Evolutionary conservation across 1,140 invertebrate species (phyloP).

Genomic region (Calephelis virginiensis): DNA sequence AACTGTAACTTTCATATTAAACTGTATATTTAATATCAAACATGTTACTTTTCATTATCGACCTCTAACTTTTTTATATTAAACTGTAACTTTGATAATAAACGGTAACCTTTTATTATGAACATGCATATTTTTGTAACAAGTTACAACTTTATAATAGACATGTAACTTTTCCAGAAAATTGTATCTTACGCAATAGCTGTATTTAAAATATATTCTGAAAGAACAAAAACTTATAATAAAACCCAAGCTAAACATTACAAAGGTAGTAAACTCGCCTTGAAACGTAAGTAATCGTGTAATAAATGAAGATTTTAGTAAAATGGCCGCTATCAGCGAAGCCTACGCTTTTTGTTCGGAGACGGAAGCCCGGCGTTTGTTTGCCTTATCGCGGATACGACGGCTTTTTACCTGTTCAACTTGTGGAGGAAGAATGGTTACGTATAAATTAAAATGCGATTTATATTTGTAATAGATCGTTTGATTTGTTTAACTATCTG

Average conservation of each 20-base stretch:
- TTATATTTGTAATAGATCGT: not conserved
- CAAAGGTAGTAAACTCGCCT: not conserved
- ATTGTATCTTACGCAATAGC: too few species aligned
- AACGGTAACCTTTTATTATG: too few species aligned
- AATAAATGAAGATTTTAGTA: slow-evolving; percentile 13
- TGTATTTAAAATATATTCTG: too few species aligned
- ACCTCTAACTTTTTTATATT: too few species aligned
- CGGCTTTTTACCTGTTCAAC: slow-evolving; percentile 9
- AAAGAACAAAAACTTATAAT: too few species aligned
- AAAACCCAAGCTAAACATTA: not conserved
- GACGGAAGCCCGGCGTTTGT: slow-evolving; percentile 11
- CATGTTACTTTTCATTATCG: too few species aligned
- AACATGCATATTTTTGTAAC: too few species aligned
- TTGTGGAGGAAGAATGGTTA: slow-evolving; percentile 1
- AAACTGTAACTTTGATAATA: too few species aligned
- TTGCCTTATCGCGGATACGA: slow-evolving; percentile 12
- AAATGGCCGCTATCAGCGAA: slow-evolving; percentile 12
- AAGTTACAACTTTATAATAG: too few species aligned
- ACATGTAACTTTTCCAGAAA: too few species aligned
- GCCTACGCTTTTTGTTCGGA: slow-evolving; percentile 13
- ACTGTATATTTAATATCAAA: too few species aligned
- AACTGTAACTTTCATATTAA: too few species aligned
- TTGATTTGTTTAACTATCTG: not conserved
- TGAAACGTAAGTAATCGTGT: slow-evolving; percentile 11
- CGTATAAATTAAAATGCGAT: slow-evolving; percentile 4